These are phyloP conservation scores for Dasyurus viverrinus DNA, from an alignment of 2,113 vertebrate species.

Conservation along the genomic window DNA sequence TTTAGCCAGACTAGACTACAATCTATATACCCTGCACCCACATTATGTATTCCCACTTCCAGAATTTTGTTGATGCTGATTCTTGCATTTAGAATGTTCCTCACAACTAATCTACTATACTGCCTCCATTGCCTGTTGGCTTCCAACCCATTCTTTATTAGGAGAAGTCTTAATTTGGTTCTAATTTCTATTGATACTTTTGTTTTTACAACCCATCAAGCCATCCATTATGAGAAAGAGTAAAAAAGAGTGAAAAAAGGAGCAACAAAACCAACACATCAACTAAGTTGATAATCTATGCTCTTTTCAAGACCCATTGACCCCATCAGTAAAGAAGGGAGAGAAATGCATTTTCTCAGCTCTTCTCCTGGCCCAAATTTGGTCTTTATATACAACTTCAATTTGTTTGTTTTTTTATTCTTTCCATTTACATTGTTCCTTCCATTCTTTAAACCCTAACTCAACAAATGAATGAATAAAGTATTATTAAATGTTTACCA, in stretches of 20 bases:
- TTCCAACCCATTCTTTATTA: background rate
- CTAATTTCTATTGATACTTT: too few species aligned
- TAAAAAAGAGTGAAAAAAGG: too few species aligned
- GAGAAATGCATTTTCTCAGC: too few species aligned
- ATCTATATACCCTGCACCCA: background rate
- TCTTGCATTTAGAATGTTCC: background rate
- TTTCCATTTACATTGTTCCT: background rate
- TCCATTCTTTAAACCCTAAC: background rate
- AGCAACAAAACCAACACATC: too few species aligned
- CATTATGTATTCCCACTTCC: background rate
- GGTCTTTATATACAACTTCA: background rate
- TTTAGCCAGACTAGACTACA: background rate
- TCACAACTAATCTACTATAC: background rate
- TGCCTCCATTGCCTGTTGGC: background rate
- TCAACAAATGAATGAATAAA: background rate
- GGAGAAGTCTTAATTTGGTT: too few species aligned
- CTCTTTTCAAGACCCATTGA: too few species aligned
- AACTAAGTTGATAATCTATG: too few species aligned
- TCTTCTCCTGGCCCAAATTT: background rate
- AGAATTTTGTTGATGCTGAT: background rate
- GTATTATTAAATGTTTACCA: background rate
- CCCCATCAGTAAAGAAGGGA: too few species aligned
- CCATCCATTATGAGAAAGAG: too few species aligned
- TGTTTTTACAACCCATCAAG: too few species aligned
- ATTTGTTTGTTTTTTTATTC: background rate